Evolutionary conservation across 2,113 vertebrate species (phyloP).

Genomic region (Siniperca chuatsi): DNA sequence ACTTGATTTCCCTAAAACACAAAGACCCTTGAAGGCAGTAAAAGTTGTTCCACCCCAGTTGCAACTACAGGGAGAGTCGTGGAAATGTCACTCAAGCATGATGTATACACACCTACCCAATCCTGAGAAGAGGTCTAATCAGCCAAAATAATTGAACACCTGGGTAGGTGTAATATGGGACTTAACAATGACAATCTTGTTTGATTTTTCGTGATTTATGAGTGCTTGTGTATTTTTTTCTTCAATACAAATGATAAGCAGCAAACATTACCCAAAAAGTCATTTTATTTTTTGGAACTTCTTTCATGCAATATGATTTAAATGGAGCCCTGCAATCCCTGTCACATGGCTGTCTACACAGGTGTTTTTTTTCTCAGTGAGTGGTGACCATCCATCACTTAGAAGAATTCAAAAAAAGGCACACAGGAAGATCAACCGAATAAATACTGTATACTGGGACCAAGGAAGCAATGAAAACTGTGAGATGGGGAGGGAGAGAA

Average conservation of each 20-base stretch:
- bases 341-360: neutral
- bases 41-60: neutral
- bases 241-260: neutral
- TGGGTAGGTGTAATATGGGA: conserved; percentile 8
- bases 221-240: neutral
- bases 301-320: neutral
- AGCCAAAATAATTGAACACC: neutral
- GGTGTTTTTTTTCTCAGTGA: neutral
- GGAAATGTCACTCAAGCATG: conserved; percentile 18
- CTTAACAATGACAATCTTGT: neutral
- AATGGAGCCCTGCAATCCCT: neutral
- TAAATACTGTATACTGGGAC: neutral
- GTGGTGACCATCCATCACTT: neutral
- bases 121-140: conserved; percentile 29
- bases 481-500: neutral
- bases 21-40: conserved; percentile 4
- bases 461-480: conserved; percentile 25
- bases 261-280: neutral
- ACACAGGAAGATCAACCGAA: conserved; percentile 31
- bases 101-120: neutral
- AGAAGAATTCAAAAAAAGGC: conserved; percentile 13
- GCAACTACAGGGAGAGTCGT: neutral
- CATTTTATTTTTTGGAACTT: neutral
- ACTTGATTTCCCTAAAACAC: neutral
- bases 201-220: conserved; percentile 27